These are phyloP conservation scores for Gorsachius magnificus DNA, from an alignment of 2,797 vertebrate genomes.

Conservation along the genomic window DNA sequence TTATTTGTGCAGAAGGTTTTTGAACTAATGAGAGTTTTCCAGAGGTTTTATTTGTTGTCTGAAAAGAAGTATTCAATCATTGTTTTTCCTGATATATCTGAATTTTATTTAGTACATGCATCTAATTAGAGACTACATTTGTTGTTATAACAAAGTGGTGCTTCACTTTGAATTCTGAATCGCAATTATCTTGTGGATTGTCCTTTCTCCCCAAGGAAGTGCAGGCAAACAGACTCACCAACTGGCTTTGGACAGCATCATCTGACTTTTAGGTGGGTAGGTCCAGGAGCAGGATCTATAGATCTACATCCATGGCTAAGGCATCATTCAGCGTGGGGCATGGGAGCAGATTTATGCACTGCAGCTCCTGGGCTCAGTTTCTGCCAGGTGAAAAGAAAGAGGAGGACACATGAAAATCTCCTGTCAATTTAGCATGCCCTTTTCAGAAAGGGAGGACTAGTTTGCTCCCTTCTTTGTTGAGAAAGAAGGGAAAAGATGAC, in stretches of 20 bases:
- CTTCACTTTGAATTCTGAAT: not conserved
- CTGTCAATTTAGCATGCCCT: not conserved
- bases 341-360: accelerated
- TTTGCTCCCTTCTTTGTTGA: not conserved
- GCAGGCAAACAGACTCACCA: not conserved
- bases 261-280: not conserved
- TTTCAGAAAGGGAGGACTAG: not conserved
- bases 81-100: not conserved
- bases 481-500: not conserved
- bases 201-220: not conserved
- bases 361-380: not conserved
- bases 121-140: not conserved
- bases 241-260: not conserved
- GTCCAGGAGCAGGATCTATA: not conserved
- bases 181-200: not conserved
- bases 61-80: not conserved
- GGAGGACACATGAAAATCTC: not conserved
- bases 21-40: not conserved
- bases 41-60: not conserved
- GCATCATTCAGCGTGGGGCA: accelerated
- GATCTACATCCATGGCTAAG: not conserved
- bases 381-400: not conserved
- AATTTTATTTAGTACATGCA: not conserved
- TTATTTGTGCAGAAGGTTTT: not conserved
- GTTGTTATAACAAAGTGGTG: not conserved